Evolutionary conservation across 1,140 invertebrate species (phyloP).

Genomic region (Heliconius hermathena): DNA sequence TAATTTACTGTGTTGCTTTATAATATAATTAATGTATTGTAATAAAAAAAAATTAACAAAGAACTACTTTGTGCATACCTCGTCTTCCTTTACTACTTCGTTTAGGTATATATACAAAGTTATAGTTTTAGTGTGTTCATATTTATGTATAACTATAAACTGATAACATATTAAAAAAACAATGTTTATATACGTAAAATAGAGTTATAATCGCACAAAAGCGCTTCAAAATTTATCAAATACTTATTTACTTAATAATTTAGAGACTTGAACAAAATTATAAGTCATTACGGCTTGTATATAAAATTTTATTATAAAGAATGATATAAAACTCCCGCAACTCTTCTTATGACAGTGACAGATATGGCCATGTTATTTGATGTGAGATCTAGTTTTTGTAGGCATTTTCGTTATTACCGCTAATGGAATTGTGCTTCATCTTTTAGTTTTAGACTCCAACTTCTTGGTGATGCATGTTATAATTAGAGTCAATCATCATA

Average conservation of each 20-base stretch:
- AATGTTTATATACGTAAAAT: too few relatives aligned
- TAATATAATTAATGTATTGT: not conserved
- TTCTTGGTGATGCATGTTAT: not conserved
- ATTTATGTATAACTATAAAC: too few relatives aligned
- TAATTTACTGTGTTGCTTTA: not conserved
- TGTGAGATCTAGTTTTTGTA: slow-evolving; percentile 36
- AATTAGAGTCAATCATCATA: not conserved
- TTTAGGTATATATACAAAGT: too few relatives aligned
- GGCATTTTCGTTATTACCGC: slow-evolving; percentile 23
- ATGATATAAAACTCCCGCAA: not conserved
- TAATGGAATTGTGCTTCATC: slow-evolving; percentile 22
- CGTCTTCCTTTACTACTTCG: too few relatives aligned
- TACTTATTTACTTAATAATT: too few relatives aligned
- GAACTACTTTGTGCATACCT: too few relatives aligned
- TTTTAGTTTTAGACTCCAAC: not conserved
- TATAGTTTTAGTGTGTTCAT: too few relatives aligned
- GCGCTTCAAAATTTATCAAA: too few relatives aligned
- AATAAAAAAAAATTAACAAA: not conserved
- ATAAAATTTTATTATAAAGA: not conserved
- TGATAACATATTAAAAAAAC: too few relatives aligned
- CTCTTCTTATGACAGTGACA: slow-evolving; percentile 45
- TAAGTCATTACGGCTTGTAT: not conserved
- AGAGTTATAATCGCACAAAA: too few relatives aligned
- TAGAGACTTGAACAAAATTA: not conserved
- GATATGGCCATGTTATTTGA: slow-evolving; percentile 40